Conservation (phyloP, 2,113 vertebrate genomes). For the Caranx ignobilis region DNA sequence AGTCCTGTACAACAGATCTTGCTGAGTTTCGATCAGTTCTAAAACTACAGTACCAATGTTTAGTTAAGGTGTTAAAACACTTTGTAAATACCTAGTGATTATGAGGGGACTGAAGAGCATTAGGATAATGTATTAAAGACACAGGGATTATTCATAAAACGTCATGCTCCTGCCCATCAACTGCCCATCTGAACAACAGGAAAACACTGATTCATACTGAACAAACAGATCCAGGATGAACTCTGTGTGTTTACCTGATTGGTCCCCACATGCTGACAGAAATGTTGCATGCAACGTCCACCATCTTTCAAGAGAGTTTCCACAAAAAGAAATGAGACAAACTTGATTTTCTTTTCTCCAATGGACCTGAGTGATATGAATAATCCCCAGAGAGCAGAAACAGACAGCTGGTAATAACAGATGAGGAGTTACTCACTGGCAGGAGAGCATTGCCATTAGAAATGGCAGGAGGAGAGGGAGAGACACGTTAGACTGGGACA, state of each 20-base stretch:
- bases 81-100: slow-evolving; percentile 50
- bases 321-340: slow-evolving; percentile 31
- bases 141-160: slow-evolving; percentile 81
- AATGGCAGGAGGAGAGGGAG: slow-evolving; percentile 77
- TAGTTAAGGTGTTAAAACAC: slow-evolving; percentile 50
- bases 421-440: slow-evolving; percentile 81
- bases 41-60: slow-evolving; percentile 16
- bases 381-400: slow-evolving; percentile 80
- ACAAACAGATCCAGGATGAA: slow-evolving; percentile 66
- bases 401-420: slow-evolving; percentile 81
- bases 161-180: slow-evolving; percentile 63
- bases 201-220: slow-evolving; percentile 68
- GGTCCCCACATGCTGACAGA: slow-evolving; percentile 67
- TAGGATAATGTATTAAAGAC: slow-evolving; percentile 76
- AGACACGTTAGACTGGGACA: slow-evolving; percentile 79
- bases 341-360: slow-evolving; percentile 27
- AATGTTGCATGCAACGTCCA: slow-evolving; percentile 67
- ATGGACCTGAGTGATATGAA: slow-evolving; percentile 75
- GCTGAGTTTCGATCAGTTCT: slow-evolving; percentile 4
- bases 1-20: not conserved
- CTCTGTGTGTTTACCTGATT: slow-evolving; percentile 56
- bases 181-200: slow-evolving; percentile 23
- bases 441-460: slow-evolving; percentile 76
- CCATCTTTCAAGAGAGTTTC: slow-evolving; percentile 22
- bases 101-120: slow-evolving; percentile 61